Conservation (phyloP, 2,888 invertebrate genomes). For the Euclidia mi region DNA sequence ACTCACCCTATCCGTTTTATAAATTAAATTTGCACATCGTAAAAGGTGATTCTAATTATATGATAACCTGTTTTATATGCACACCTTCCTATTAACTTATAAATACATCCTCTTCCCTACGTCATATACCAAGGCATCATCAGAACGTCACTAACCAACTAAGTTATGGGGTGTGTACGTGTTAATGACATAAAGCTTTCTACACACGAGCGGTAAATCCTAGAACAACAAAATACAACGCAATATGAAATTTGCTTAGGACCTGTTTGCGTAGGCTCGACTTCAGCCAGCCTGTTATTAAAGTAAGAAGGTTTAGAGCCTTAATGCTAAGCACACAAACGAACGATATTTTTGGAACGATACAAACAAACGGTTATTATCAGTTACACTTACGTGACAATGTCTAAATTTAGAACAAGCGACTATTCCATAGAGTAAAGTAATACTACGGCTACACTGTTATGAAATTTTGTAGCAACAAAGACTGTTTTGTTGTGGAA, state of each 20-base stretch:
- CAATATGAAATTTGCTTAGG: slow-evolving; percentile 70
- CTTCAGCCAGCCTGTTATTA: slow-evolving; percentile 44
- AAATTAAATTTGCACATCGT: no score
- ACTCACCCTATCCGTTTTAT: no score
- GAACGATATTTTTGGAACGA: slow-evolving; percentile 23
- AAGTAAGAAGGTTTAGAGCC: slow-evolving; percentile 39
- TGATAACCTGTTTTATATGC: no score
- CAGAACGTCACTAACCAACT: slow-evolving; percentile 4
- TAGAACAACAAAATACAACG: slow-evolving; percentile 62
- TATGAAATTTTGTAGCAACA: no score
- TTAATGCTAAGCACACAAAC: slow-evolving; percentile 27
- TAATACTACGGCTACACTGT: no score
- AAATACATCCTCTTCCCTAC: neutral
- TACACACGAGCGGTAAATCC: slow-evolving; percentile 45
- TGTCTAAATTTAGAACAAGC: no score
- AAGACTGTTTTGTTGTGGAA: no score
- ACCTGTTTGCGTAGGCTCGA: slow-evolving; percentile 54
- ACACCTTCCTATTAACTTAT: neutral
- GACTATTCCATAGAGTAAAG: no score
- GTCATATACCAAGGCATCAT: neutral
- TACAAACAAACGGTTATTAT: slow-evolving; percentile 10
- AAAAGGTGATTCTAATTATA: no score
- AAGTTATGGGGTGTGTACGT: slow-evolving; percentile 16
- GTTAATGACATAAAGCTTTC: slow-evolving; percentile 39
- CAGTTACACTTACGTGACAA: neutral